phyloP scores from a whole-genome alignment of 2,797 vertebrate species.

The Syngnathus acus region DNA sequence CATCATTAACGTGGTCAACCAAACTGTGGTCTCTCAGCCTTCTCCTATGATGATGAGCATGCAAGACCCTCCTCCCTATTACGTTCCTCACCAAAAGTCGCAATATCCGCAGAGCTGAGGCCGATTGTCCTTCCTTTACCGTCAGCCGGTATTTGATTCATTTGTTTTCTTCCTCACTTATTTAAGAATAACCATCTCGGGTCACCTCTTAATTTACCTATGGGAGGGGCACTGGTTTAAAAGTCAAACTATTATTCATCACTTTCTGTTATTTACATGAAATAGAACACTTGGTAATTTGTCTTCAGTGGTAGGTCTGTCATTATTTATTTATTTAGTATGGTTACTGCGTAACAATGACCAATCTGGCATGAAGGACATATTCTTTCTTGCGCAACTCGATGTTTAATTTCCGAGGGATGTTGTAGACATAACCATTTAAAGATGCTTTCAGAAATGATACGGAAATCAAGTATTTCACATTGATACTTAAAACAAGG shows the following conservation, averaged over 20 bases:
- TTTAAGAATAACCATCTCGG: too few relatives aligned
- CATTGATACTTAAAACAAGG: too few relatives aligned
- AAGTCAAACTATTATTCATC: too few relatives aligned
- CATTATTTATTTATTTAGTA: conserved; percentile 38
- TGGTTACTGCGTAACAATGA: conserved; percentile 72
- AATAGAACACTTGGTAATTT: too few relatives aligned
- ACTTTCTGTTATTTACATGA: too few relatives aligned
- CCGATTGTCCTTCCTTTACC: neutral
- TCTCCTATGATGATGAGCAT: neutral
- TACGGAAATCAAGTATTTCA: too few relatives aligned
- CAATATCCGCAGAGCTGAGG: neutral
- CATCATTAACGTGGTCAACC: neutral
- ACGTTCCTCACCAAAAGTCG: neutral
- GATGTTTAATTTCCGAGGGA: conserved; percentile 22
- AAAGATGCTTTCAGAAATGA: too few relatives aligned
- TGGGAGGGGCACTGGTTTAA: too few relatives aligned
- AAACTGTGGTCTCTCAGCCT: conserved; percentile 19
- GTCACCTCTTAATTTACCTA: too few relatives aligned
- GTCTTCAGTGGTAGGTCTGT: too few relatives aligned
- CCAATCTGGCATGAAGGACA: conserved; percentile 52
- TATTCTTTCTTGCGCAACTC: conserved; percentile 62
- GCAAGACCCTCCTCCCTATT: neutral
- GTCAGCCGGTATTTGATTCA: neutral
- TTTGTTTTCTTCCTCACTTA: neutral
- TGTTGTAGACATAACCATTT: too few relatives aligned